These are phyloP conservation scores for Catharus minimus DNA, from an alignment of 2,113 vertebrate species.

Conservation along the genomic window DNA sequence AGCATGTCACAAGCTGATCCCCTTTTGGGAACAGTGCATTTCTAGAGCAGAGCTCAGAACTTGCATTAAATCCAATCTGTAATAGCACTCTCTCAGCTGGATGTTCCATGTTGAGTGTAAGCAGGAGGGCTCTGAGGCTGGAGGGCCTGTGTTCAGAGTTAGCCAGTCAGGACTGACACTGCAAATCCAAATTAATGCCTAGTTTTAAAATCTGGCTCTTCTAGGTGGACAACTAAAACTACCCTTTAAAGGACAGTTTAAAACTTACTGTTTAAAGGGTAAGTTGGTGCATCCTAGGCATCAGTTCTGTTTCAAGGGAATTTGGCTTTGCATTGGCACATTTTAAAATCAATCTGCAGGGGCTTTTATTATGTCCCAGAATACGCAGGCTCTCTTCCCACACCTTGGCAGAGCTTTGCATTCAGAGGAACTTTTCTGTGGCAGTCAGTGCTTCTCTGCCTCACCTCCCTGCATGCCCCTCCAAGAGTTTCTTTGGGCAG, in stretches of 20 bases:
- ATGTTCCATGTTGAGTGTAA: neutral
- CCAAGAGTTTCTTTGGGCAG: too few relatives aligned
- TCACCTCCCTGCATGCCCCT: rapidly evolving
- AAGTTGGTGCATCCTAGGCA: neutral
- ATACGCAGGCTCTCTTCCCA: neutral
- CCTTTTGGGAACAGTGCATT: neutral
- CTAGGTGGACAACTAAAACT: neutral
- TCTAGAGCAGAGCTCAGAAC: neutral
- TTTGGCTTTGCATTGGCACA: neutral
- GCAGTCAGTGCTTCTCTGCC: neutral
- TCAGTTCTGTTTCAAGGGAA: neutral
- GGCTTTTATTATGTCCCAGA: neutral
- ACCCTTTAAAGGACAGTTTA: neutral
- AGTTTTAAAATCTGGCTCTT: neutral
- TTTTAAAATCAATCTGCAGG: neutral
- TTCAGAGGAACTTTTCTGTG: neutral
- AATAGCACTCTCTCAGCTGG: neutral
- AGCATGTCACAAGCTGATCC: neutral
- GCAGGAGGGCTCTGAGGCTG: neutral
- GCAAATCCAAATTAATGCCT: neutral
- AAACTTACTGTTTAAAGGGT: neutral
- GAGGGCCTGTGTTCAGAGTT: neutral
- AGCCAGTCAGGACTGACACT: neutral
- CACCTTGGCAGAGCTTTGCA: neutral
- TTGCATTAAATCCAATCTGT: neutral